A percentile compares a stretch with the other conserved stretches of the same genome.
These are phyloP conservation scores for Watsonalla cultraria DNA, from an alignment of 2,888 invertebrate genomes.

Conservation along the genomic window DNA sequence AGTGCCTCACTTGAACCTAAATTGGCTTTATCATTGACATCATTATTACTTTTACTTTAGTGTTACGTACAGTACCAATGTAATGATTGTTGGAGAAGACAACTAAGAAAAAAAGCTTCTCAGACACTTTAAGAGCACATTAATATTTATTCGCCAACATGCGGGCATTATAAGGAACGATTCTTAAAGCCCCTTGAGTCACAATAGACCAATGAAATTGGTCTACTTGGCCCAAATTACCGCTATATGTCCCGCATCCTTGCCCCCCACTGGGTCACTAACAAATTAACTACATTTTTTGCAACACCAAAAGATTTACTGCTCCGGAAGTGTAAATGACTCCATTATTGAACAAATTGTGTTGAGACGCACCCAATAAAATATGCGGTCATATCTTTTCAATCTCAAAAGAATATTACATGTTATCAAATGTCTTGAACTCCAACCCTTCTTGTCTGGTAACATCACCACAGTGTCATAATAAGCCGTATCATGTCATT, in stretches of 20 bases:
- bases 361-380: slow-evolving; percentile 9
- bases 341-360: slow-evolving; percentile 18
- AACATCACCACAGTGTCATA: slow-evolving; percentile 55
- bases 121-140: slow-evolving; percentile 32
- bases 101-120: slow-evolving; percentile 4
- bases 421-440: slow-evolving; percentile 27
- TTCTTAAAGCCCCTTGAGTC: slow-evolving; percentile 56
- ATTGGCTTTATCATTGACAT: too few species aligned
- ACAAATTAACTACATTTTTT: slow-evolving; percentile 47
- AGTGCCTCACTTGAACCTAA: too few species aligned
- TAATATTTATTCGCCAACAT: slow-evolving; percentile 62
- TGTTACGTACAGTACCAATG: too few species aligned
- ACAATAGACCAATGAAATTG: slow-evolving; percentile 64
- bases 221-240: slow-evolving; percentile 73
- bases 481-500: slow-evolving; percentile 41
- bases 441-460: slow-evolving; percentile 56
- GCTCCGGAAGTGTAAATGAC: slow-evolving; percentile 21
- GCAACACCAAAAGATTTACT: slow-evolving; percentile 20
- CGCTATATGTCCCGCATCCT: slow-evolving; percentile 71
- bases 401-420: slow-evolving; percentile 37
- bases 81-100: too few species aligned
- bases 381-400: slow-evolving; percentile 19
- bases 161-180: slow-evolving; percentile 69
- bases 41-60: too few species aligned
- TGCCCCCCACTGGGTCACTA: slow-evolving; percentile 46